These are phyloP conservation scores for Ceratosolen solmsi DNA, from an alignment of 1,140 invertebrate species.

Conservation along the genomic window DNA sequence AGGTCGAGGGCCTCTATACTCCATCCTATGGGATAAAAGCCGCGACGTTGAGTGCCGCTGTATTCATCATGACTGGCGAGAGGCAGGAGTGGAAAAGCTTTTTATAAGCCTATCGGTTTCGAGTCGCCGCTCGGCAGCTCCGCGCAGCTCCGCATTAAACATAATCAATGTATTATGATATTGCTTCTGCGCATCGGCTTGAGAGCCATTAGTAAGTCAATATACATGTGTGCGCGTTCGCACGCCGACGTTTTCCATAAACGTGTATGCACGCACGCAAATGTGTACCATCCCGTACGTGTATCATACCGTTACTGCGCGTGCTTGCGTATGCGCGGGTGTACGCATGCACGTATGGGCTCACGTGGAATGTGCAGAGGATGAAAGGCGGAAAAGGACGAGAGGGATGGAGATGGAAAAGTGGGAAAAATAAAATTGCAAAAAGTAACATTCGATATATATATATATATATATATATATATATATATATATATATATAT, in stretches of 20 bases:
- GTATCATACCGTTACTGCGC: too few species aligned
- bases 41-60: background rate
- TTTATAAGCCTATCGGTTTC: constrained; percentile 38
- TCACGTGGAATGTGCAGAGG: background rate
- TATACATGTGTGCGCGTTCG: background rate
- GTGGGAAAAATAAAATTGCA: constrained; percentile 30
- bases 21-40: background rate
- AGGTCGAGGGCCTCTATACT: too few species aligned
- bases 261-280: background rate
- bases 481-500: too few species aligned
- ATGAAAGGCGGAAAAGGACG: background rate
- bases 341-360: too few species aligned
- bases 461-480: constrained; percentile 2
- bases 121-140: background rate
- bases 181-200: constrained; percentile 4
- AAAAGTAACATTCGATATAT: constrained; percentile 10
- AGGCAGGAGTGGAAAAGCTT: background rate
- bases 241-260: too few species aligned
- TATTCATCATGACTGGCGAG: background rate
- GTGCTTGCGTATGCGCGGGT: too few species aligned
- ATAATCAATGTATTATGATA: constrained; percentile 46
- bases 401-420: background rate
- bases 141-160: constrained; percentile 14
- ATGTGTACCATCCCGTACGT: too few species aligned
- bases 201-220: constrained; percentile 44